phyloP scores from a whole-genome alignment of 2,797 vertebrate species.

The Lepus oiostolus region DNA sequence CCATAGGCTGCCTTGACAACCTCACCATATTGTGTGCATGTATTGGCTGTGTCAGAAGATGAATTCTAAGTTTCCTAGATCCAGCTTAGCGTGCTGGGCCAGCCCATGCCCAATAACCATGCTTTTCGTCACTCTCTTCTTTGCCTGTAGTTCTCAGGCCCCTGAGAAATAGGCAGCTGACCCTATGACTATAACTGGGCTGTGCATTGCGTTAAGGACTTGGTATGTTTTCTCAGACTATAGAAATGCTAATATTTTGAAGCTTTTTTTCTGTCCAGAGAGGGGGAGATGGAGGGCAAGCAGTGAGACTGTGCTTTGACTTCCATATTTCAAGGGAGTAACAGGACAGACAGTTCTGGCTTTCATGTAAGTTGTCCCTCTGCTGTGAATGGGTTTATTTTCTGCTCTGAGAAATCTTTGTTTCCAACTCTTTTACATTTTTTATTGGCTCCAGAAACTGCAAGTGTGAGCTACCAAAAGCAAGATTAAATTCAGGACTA shows the following conservation, averaged over 20 bases:
- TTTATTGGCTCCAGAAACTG: slow-evolving; percentile 67
- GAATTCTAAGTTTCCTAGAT: not conserved
- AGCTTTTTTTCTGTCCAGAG: not conserved
- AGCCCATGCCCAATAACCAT: no score
- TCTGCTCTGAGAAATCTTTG: slow-evolving; percentile 61
- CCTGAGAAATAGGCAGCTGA: slow-evolving; percentile 29
- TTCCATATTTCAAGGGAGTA: slow-evolving; percentile 49
- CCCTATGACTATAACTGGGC: not conserved
- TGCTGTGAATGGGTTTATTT: slow-evolving; percentile 78
- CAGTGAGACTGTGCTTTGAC: slow-evolving; percentile 12
- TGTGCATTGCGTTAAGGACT: not conserved
- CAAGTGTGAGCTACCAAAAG: slow-evolving; percentile 57
- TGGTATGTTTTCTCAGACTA: not conserved
- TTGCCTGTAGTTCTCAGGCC: not conserved
- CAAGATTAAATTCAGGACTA: slow-evolving; percentile 66
- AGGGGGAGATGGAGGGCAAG: slow-evolving; percentile 8
- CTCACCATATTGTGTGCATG: not conserved
- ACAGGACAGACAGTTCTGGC: slow-evolving; percentile 63
- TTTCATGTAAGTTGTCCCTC: slow-evolving; percentile 65
- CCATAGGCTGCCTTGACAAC: slow-evolving; percentile 13
- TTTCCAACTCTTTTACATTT: slow-evolving; percentile 78
- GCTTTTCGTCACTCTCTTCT: not conserved
- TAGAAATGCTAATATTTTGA: not conserved
- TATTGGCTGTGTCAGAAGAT: slow-evolving; percentile 1
- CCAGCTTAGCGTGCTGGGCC: not conserved